These are phyloP conservation scores for Ceuthmochares aereus DNA, from an alignment of 2,113 vertebrate genomes.

Conservation along the genomic window DNA sequence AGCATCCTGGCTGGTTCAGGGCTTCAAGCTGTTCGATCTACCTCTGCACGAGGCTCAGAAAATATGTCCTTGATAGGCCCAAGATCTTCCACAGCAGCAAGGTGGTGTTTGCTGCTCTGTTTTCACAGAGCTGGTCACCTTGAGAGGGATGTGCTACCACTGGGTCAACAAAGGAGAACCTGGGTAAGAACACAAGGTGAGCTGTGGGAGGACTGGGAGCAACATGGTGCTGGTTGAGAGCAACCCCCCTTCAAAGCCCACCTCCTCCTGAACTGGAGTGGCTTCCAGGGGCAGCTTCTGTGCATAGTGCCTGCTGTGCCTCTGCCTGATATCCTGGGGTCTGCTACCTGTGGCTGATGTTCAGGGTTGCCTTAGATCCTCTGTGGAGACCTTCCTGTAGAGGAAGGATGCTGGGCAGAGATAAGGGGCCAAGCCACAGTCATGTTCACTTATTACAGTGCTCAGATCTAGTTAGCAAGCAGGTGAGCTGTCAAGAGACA, in stretches of 20 bases:
- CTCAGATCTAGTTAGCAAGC: slow-evolving; percentile 47
- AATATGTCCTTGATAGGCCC: not conserved
- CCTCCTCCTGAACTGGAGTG: not conserved
- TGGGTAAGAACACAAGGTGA: not conserved
- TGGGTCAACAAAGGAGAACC: not conserved
- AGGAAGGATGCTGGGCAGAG: not conserved
- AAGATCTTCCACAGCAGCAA: not conserved
- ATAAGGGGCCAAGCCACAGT: not conserved
- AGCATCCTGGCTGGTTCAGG: not conserved
- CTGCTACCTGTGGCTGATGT: not conserved
- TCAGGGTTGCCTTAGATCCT: not conserved
- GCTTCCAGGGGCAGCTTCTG: not conserved
- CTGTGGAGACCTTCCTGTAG: not conserved
- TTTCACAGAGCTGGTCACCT: not conserved
- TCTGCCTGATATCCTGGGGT: not conserved
- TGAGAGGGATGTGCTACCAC: not conserved
- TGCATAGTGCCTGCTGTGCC: not conserved
- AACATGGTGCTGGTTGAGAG: not conserved
- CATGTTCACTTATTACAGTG: slow-evolving; percentile 9
- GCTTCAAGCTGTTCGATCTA: not conserved
- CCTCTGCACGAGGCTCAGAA: not conserved
- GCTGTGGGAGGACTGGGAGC: not conserved
- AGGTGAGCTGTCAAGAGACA: slow-evolving; percentile 62
- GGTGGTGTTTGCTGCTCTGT: not conserved
- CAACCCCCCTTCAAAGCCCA: not conserved